Conservation (phyloP, 2,888 invertebrate genomes). For the Drosophila demipolita region DNA sequence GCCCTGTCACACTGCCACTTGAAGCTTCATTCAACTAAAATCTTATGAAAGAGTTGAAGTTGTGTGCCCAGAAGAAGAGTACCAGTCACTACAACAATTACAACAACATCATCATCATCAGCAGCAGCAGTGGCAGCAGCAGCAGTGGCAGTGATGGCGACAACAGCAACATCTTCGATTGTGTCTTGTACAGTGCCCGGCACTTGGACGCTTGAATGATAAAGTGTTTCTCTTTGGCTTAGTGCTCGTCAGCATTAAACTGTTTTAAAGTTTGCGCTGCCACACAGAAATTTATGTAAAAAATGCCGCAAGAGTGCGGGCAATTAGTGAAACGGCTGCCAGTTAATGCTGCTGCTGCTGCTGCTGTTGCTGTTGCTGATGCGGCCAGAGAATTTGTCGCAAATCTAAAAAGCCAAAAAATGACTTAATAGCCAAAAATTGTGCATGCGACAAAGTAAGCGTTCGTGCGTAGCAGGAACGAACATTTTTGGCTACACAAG, state of each 20-base stretch:
- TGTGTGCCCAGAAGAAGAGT: slow-evolving; percentile 57
- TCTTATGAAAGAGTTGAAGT: slow-evolving; percentile 76
- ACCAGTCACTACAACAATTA: background rate
- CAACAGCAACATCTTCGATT: slow-evolving; percentile 60
- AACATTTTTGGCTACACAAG: slow-evolving; percentile 22
- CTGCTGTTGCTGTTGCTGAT: slow-evolving; percentile 23
- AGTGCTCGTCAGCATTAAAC: slow-evolving; percentile 54
- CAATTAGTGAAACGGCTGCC: slow-evolving; percentile 63
- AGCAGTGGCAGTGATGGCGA: slow-evolving; percentile 16
- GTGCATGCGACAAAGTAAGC: slow-evolving; percentile 81
- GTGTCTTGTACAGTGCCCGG: slow-evolving; percentile 69
- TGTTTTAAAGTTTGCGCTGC: slow-evolving; percentile 54
- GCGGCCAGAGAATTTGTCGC: slow-evolving; percentile 71
- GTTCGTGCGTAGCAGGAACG: slow-evolving; percentile 76
- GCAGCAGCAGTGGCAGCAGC: background rate
- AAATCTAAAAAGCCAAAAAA: slow-evolving; percentile 82
- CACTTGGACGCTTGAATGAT: slow-evolving; percentile 66
- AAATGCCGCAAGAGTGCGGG: slow-evolving; percentile 70
- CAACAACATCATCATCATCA: slow-evolving; percentile 22
- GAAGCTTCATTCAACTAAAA: slow-evolving; percentile 78
- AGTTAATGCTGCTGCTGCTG: slow-evolving; percentile 30
- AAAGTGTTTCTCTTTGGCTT: slow-evolving; percentile 62
- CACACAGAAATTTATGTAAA: slow-evolving; percentile 51
- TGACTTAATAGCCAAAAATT: slow-evolving; percentile 81
- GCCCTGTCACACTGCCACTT: slow-evolving; percentile 50